Evolutionary conservation across 2,888 invertebrate species (phyloP).

Genomic region (Sussaba pulchella): DNA sequence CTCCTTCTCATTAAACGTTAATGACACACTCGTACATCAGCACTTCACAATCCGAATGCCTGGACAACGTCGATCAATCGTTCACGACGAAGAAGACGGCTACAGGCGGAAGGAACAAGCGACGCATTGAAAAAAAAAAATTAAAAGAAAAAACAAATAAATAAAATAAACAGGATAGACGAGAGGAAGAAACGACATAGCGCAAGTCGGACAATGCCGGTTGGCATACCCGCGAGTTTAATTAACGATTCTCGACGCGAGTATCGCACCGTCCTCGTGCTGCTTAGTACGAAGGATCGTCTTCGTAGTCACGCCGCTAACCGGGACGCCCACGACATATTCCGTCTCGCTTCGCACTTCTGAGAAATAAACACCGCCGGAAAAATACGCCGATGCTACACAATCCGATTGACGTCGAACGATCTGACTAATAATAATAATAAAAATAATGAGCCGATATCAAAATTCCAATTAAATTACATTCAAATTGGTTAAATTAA

Average conservation of each 20-base stretch:
- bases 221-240: constrained; percentile 74
- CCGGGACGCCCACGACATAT: constrained; percentile 71
- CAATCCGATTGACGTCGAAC: constrained; percentile 62
- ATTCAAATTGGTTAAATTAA: too few relatives aligned
- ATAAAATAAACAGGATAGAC: too few relatives aligned
- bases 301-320: constrained; percentile 70
- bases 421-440: too few relatives aligned
- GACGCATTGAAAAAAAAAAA: constrained; percentile 1
- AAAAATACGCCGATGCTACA: constrained; percentile 68
- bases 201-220: constrained; percentile 38
- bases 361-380: constrained; percentile 68
- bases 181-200: constrained; percentile 9
- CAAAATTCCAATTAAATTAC: too few relatives aligned
- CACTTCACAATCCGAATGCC: constrained; percentile 69
- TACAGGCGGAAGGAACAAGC: constrained; percentile 33
- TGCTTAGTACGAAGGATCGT: constrained; percentile 75
- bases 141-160: too few relatives aligned
- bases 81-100: constrained; percentile 12
- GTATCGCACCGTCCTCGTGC: constrained; percentile 77
- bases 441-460: too few relatives aligned
- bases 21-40: constrained; percentile 66
- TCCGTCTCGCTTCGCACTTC: constrained; percentile 66
- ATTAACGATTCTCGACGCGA: constrained; percentile 79
- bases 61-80: constrained; percentile 40
- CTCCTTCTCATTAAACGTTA: constrained; percentile 14